Evolutionary conservation across 2,113 vertebrate species (phyloP).

Genomic region (Rafetus swinhoei): DNA sequence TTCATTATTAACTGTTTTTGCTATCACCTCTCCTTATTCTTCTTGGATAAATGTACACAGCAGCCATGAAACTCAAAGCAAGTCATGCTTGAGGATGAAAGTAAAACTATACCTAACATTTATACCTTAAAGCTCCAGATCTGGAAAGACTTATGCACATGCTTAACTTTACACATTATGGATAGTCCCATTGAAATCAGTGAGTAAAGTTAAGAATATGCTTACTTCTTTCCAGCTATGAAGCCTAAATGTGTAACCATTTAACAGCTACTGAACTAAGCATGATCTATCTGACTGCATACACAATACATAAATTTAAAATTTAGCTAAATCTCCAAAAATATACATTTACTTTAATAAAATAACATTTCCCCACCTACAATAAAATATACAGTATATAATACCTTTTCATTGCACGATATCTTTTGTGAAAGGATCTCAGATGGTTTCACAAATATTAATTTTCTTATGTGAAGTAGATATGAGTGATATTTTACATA

Average conservation of each 20-base stretch:
- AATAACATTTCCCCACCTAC: not conserved
- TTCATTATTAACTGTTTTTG: not conserved
- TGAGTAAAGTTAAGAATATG: not conserved
- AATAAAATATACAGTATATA: not conserved
- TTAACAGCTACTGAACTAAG: not conserved
- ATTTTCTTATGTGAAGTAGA: not conserved
- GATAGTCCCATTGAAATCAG: not conserved
- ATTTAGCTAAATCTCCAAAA: not conserved
- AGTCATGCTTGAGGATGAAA: not conserved
- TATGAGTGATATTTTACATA: not conserved
- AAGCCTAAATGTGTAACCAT: not conserved
- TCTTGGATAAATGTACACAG: not conserved
- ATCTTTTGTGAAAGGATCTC: not conserved
- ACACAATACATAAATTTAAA: not conserved
- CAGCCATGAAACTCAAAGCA: not conserved
- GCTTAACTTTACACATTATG: not conserved
- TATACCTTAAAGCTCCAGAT: not conserved
- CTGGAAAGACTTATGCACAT: not conserved
- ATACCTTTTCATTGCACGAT: accelerated
- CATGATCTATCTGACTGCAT: not conserved
- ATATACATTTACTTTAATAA: not conserved
- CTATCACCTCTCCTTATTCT: not conserved
- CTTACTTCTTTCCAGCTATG: not conserved
- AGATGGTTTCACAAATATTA: not conserved
- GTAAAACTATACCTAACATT: not conserved